A percentile compares a stretch with the other conserved stretches of the same genome.
Conservation (phyloP, 2,797 vertebrate species). For the Pseudochaenichthys georgianus region DNA sequence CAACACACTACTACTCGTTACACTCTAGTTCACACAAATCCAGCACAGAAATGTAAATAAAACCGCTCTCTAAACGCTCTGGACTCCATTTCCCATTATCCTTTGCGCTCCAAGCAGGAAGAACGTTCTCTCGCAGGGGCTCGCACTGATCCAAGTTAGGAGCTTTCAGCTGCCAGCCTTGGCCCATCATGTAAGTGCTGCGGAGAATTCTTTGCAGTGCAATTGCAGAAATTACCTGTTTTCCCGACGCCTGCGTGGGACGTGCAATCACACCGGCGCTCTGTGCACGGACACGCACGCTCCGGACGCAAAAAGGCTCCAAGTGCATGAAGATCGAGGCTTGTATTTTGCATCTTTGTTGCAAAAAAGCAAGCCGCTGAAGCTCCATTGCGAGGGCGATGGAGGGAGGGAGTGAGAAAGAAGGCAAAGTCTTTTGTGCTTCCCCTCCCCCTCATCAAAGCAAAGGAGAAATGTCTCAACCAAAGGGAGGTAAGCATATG, state of each 20-base stretch:
- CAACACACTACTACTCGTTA: not conserved
- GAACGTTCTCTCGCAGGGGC: slow-evolving; percentile 86
- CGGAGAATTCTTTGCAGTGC: slow-evolving; percentile 87
- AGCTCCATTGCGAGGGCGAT: slow-evolving; percentile 83
- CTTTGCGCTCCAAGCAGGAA: slow-evolving; percentile 85
- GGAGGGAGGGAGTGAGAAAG: slow-evolving; percentile 90
- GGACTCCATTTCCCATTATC: slow-evolving; percentile 86
- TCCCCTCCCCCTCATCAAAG: slow-evolving; percentile 93
- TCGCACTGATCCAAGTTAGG: slow-evolving; percentile 92
- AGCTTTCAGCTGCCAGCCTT: slow-evolving; percentile 92
- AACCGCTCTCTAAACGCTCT: not conserved
- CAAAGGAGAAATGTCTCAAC: slow-evolving; percentile 95
- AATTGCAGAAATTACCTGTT: slow-evolving; percentile 76
- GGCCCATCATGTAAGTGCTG: slow-evolving; percentile 96
- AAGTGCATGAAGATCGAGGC: slow-evolving; percentile 92
- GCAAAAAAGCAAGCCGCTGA: slow-evolving; percentile 88
- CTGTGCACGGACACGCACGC: slow-evolving; percentile 85
- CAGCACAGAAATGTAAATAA: not conserved
- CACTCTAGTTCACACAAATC: not conserved
- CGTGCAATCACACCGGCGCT: slow-evolving; percentile 84
- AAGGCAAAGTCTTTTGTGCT: slow-evolving; percentile 97
- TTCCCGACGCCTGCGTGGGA: slow-evolving; percentile 77
- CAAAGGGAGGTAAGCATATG: slow-evolving; percentile 91
- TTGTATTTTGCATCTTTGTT: slow-evolving; percentile 93
- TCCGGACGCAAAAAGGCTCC: slow-evolving; percentile 84